Evolutionary conservation across 1,140 invertebrate genomes (phyloP).

Genomic region (Macrobrachium nipponense): DNA sequence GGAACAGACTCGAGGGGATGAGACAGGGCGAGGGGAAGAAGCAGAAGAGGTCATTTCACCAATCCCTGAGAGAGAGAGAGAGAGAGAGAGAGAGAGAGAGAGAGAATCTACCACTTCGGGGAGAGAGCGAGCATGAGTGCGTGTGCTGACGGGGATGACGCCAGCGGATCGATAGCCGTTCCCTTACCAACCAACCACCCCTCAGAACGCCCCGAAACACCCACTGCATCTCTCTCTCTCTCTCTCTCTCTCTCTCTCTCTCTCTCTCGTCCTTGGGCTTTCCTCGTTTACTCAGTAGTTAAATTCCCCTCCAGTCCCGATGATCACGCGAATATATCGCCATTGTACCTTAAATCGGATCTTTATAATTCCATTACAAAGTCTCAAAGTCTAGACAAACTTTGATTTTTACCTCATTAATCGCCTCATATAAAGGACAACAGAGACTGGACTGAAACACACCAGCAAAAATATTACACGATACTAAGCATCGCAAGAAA

Average conservation of each 20-base stretch:
- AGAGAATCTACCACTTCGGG: neutral
- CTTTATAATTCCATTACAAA: too few species aligned
- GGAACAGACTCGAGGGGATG: neutral
- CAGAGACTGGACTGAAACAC: too few species aligned
- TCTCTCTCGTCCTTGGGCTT: neutral
- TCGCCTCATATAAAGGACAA: too few species aligned
- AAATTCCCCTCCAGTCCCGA: neutral
- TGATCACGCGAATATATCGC: neutral
- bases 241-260: neutral
- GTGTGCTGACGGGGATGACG: neutral
- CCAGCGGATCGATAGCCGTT: neutral
- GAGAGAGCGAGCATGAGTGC: neutral
- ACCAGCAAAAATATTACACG: too few species aligned
- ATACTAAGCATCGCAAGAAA: too few species aligned
- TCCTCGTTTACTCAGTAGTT: slow-evolving; percentile 5
- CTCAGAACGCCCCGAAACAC: neutral
- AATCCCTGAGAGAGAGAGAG: neutral
- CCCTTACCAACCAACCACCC: too few species aligned
- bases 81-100: slow-evolving; percentile 3
- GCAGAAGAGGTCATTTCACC: neutral
- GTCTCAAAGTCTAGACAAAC: too few species aligned
- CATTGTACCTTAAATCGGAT: neutral
- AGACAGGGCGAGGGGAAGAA: neutral
- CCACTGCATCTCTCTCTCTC: neutral
- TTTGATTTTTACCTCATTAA: too few species aligned